Evolutionary conservation across 1,140 invertebrate species (phyloP), one percentile per base, ranked within the genome.

Genomic region (Microplitis demolitor): DNA sequence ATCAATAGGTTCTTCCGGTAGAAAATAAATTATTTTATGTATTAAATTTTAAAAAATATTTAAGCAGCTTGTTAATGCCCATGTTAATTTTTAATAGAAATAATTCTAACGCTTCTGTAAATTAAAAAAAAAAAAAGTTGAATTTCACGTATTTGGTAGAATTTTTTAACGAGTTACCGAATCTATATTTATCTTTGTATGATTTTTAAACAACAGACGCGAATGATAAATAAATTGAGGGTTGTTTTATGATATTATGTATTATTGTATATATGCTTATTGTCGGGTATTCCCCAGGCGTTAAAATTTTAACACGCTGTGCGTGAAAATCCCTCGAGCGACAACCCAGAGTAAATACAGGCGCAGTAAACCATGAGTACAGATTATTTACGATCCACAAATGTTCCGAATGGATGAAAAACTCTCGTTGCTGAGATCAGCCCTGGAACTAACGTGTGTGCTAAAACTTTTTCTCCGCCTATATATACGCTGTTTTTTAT

Each of bases 361-460:
- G 53, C 63, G 51, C 68, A 72, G 70, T 72, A 63, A 66, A 16
- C 70, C 53, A 64, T 66, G 70, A 58, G 56, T 58, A 58, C 31
- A 58, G 63, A 72, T 72, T 72, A 72, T 72, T 72, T 72, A 72
- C 70, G 63, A 72, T 64, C 70, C 63, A 72, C 63, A 67, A 72
- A 72, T 72, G 66, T 72, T 72, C 63, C 70, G 53, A 72, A 66
- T 64, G 62, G 70, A 72, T 72, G 70, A 72, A 63, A 72, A 72
- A 72, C 70, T 63, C 70, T 56, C 69, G 53, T 71, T 50, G 16
- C 35, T 56, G 63, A 72, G 63, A 72, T 72, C 63, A 35, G 24
- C 14, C 53, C 24, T 53, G 53, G 63, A 56, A 51, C 53, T 45
- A 35, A 53, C 51, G 51, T 64, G 11, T 33, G 50, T 45, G 62